Percentiles rank a stretch among this genome's conserved stretches.
Evolutionary conservation across 2,888 invertebrate species (phyloP).

Genomic region (Ernsta delagoae): DNA sequence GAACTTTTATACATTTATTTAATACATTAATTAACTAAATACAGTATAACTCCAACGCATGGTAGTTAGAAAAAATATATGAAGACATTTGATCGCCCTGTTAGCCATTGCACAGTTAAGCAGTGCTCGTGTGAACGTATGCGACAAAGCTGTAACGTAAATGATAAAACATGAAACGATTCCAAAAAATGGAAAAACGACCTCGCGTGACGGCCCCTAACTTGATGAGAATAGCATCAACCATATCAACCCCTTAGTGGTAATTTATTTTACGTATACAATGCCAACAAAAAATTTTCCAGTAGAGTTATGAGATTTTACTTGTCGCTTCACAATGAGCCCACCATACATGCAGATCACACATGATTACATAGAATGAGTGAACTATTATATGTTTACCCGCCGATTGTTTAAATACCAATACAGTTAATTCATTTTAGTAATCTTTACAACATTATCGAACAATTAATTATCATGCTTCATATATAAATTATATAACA

Average conservation of each 20-base stretch:
- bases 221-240: too few relatives aligned
- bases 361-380: slow-evolving; percentile 44
- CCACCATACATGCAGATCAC: slow-evolving; percentile 30
- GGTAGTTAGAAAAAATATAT: slow-evolving; percentile 57
- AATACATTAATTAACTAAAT: too few relatives aligned
- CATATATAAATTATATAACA: slow-evolving; percentile 57
- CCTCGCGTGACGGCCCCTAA: too few relatives aligned
- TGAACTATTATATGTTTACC: slow-evolving; percentile 46
- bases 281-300: background rate
- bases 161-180: background rate
- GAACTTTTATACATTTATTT: too few relatives aligned
- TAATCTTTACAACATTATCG: slow-evolving; percentile 5
- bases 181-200: too few relatives aligned
- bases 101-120: slow-evolving; percentile 59
- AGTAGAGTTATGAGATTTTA: background rate
- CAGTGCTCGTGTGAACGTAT: slow-evolving; percentile 46
- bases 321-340: slow-evolving; percentile 3
- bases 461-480: slow-evolving; percentile 54
- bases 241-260: too few relatives aligned
- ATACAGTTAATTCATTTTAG: slow-evolving; percentile 40
- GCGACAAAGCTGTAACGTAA: background rate
- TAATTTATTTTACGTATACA: background rate
- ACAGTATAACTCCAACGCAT: slow-evolving; percentile 56
- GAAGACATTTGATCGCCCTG: slow-evolving; percentile 58
- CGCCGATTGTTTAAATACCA: slow-evolving; percentile 60